Conservation (phyloP, 1,140 invertebrate genomes). For the Macrocentrus cingulum region DNA sequence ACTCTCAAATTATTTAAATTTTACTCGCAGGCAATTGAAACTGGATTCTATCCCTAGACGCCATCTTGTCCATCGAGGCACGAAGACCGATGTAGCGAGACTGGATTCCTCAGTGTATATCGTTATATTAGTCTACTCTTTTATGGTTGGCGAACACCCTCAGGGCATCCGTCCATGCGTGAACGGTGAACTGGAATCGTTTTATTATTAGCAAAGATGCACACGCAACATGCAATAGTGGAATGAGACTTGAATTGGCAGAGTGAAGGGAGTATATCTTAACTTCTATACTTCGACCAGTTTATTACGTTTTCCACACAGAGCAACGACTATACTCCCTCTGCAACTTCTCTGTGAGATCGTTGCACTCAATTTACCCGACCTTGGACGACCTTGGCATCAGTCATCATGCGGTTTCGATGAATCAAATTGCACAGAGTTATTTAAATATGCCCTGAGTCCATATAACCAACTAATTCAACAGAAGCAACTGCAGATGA, state of each 20-base stretch:
- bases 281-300: neutral
- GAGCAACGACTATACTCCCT: neutral
- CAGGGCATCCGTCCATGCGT: neutral
- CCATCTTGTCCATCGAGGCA: conserved; percentile 1
- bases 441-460: too few species aligned
- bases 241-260: neutral
- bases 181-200: conserved; percentile 15
- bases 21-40: neutral
- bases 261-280: neutral
- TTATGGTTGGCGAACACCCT: neutral
- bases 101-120: neutral
- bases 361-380: neutral
- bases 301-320: conserved; percentile 14
- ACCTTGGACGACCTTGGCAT: conserved; percentile 1
- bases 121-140: neutral
- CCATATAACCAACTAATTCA: too few species aligned
- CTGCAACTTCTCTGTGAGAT: neutral
- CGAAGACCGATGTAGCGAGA: conserved; percentile 10
- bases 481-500: too few species aligned
- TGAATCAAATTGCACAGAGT: too few species aligned
- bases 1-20: neutral
- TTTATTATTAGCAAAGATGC: conserved; percentile 4
- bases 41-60: neutral
- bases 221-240: neutral
- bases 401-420: neutral